Evolutionary conservation across 1,140 invertebrate species (phyloP).

Genomic region (Drosophila micromelanica): DNA sequence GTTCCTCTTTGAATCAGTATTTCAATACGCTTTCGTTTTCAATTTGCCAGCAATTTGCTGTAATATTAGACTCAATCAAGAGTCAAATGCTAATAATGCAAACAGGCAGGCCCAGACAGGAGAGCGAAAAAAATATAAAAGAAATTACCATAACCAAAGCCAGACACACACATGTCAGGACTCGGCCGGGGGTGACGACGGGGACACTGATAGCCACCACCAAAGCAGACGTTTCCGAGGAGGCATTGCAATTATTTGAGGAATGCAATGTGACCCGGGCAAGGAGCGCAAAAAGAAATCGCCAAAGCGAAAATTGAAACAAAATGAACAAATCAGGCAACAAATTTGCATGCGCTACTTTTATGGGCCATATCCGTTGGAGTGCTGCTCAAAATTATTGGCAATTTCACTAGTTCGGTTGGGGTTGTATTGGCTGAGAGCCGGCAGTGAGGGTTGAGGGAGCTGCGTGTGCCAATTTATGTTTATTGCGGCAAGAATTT

Average conservation of each 20-base stretch:
- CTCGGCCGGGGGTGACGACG: slow-evolving; percentile 28
- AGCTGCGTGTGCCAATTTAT: slow-evolving; percentile 69
- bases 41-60: slow-evolving; percentile 65
- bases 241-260: slow-evolving; percentile 74
- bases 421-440: slow-evolving; percentile 40
- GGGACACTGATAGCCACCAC: slow-evolving; percentile 16
- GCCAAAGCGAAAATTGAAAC: slow-evolving; percentile 69
- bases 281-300: slow-evolving; percentile 17
- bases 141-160: slow-evolving; percentile 70
- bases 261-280: slow-evolving; percentile 59
- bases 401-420: slow-evolving; percentile 62
- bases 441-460: slow-evolving; percentile 8
- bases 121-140: slow-evolving; percentile 25
- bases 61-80: slow-evolving; percentile 65
- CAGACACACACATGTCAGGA: slow-evolving; percentile 25
- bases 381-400: slow-evolving; percentile 60
- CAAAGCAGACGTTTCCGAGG: slow-evolving; percentile 20
- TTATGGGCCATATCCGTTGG: slow-evolving; percentile 44
- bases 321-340: slow-evolving; percentile 79
- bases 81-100: slow-evolving; percentile 73
- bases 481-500: slow-evolving; percentile 78
- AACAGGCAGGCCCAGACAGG: slow-evolving; percentile 42
- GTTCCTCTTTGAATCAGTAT: slow-evolving; percentile 1
- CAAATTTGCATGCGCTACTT: slow-evolving; percentile 81
- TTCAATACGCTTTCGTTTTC: slow-evolving; percentile 35